Evolutionary conservation across 2,113 vertebrate species (phyloP).

Genomic region (Oriolus oriolus): DNA sequence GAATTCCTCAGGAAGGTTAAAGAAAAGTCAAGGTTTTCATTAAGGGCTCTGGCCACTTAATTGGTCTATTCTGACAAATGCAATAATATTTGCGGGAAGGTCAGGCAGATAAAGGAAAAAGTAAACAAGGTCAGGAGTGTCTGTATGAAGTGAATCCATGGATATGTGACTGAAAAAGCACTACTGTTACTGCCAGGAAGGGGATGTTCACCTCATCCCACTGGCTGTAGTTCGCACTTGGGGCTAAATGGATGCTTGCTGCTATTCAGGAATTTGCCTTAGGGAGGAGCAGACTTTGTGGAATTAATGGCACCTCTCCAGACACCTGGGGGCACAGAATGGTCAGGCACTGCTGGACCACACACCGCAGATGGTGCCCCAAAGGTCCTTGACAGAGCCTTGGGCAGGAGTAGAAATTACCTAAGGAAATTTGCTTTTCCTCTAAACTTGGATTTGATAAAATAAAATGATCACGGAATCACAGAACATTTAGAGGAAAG

Average conservation of each 20-base stretch:
- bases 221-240: neutral
- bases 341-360: no score
- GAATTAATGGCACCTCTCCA: neutral
- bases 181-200: neutral
- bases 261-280: neutral
- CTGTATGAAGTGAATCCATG: neutral
- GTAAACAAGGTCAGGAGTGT: neutral
- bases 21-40: conserved; percentile 55
- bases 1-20: conserved; percentile 39
- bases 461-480: neutral
- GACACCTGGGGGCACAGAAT: accelerated
- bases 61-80: neutral
- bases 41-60: neutral
- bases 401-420: neutral
- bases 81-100: conserved; percentile 12
- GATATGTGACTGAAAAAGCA: neutral
- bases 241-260: neutral
- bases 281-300: neutral
- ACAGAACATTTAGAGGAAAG: neutral
- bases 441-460: neutral
- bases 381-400: neutral
- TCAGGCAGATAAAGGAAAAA: conserved; percentile 22
- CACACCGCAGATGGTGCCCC: accelerated
- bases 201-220: neutral
- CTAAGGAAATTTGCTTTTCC: neutral